Evolutionary conservation across 2,888 invertebrate genomes (phyloP), one percentile per base, ranked within the genome.

Genomic region (Acanthosoma haemorrhoidale): DNA sequence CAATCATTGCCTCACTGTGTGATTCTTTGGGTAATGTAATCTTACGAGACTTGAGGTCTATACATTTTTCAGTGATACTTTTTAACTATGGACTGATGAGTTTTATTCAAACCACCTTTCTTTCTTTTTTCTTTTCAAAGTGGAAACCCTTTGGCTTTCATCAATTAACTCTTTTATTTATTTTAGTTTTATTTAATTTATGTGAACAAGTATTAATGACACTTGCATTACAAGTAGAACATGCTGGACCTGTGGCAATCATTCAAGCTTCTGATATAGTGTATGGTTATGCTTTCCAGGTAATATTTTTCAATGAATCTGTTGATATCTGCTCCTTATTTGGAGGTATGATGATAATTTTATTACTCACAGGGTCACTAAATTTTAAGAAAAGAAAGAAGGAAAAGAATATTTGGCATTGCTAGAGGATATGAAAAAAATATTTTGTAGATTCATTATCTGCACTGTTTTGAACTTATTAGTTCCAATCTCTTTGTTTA

Each of bases 191-290:
- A 9, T 70, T 70, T 13, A 57, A 68, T 16, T 31, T 57, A 3
- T 16, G 32, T 1, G 71, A 73, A 32, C 71, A 73, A 31, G 18
- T 70, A n/a, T 39, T 69, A 18, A 66, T 73, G 69, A 69, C 69
- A 4, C 16, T 71, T n/a, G 71, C 73, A 3, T 69, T 73, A 8
- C 60, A 32, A 16, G 21, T 66, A 0, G 73, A 73, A 38, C 69
- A 71, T 6, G 73, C 73, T 32, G 73, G 73, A 15, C 68, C 69
- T 4, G 73, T 73, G 5, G 43, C 71, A 16, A 38, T 73, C 6
- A 36, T 69, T 9, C 73, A 73, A 57, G 73, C 71, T 8, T 60
- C 71, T 3, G 73, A 73, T 57, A 70, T 73, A 5, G 38, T 73
- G 57, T 73, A 71, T 34, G 71, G 69, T 21, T 73, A 71, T 58